Evolutionary conservation across 2,113 vertebrate genomes (phyloP), one percentile per base, ranked within the genome.

Genomic region (Seriola dumerili): DNA sequence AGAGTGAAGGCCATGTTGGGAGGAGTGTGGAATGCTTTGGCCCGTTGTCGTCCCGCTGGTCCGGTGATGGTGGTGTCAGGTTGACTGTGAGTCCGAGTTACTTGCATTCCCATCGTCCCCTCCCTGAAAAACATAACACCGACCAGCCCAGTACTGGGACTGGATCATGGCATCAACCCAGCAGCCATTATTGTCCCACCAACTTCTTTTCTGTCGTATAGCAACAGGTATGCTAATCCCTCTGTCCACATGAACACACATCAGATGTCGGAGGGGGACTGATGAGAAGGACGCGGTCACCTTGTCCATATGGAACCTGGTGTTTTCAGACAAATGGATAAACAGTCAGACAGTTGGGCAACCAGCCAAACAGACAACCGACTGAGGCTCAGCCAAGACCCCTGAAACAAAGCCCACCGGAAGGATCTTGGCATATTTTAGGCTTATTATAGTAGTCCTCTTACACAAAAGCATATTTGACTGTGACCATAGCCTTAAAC

Each of bases 51-150:
- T 92, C 85, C 86, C 55, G 8, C 74, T 80, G 78, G 74, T 88
- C 86, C 36, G 36, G 68, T 74, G 82, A 83, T 82, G 84, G 67
- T 3, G 91, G 92, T 94, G 90, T 94, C 93, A 84, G 89, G 88
- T 94, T 93, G 72, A 88, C 87, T 83, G 72, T 75, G 91, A 87
- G 69, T 78, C 85, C 6, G 23, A 84, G 79, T 89, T 89, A 65
- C 83, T 84, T 46, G 58, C 86, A 93, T 92, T 92, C 92, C 90
- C 90, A 48, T 77, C 67, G 38, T 84, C 89, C 86, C 80, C 84
- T 88, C 88, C 92, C 91, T 85, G 19, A 67, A 81, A 89, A 89
- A 91, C 82, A 85, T 64, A 88, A 84, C 80, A 76, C 86, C 84
- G 16, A 82, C 55, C 66, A 50, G 38, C 65, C 63, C 61, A 54